Evolutionary conservation across 2,888 invertebrate species (phyloP).

Genomic region (Sinopyrophorus schimmeli): DNA sequence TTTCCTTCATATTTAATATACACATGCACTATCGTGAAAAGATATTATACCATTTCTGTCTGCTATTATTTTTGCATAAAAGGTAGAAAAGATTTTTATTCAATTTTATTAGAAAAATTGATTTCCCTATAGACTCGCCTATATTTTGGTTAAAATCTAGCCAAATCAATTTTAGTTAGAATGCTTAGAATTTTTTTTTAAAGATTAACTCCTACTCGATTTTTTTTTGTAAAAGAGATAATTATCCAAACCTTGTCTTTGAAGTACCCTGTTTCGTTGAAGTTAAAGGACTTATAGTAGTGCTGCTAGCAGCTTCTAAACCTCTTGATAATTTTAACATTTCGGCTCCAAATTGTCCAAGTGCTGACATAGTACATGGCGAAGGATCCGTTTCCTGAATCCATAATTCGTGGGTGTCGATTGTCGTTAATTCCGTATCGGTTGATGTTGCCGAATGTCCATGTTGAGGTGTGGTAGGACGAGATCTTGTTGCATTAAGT

Average conservation of each 20-base stretch:
- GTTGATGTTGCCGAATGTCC: constrained; percentile 73
- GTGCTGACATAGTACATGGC: constrained; percentile 80
- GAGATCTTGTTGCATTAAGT: constrained; percentile 56
- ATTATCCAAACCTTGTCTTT: constrained; percentile 20
- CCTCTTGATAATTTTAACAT: constrained; percentile 83
- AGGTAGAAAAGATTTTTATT: too few species aligned
- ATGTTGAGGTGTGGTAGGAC: constrained; percentile 60
- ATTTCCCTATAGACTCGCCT: too few species aligned
- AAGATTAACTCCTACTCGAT: too few species aligned
- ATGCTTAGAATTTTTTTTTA: too few species aligned
- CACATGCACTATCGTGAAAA: too few species aligned
- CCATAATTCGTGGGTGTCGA: constrained; percentile 85
- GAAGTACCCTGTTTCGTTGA: constrained; percentile 22
- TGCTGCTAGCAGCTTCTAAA: constrained; percentile 68
- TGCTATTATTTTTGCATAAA: too few species aligned
- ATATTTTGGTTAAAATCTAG: too few species aligned
- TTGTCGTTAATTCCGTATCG: constrained; percentile 80
- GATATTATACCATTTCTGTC: too few species aligned
- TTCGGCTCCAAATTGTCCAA: constrained; percentile 85
- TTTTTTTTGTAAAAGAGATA: neutral
- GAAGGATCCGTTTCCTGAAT: constrained; percentile 69
- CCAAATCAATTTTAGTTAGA: too few species aligned
- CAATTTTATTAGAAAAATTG: too few species aligned
- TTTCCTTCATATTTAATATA: too few species aligned
- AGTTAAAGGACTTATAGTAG: constrained; percentile 14